These are phyloP conservation scores for Nebria brevicollis DNA, from an alignment of 2,888 invertebrate species.

Conservation along the genomic window DNA sequence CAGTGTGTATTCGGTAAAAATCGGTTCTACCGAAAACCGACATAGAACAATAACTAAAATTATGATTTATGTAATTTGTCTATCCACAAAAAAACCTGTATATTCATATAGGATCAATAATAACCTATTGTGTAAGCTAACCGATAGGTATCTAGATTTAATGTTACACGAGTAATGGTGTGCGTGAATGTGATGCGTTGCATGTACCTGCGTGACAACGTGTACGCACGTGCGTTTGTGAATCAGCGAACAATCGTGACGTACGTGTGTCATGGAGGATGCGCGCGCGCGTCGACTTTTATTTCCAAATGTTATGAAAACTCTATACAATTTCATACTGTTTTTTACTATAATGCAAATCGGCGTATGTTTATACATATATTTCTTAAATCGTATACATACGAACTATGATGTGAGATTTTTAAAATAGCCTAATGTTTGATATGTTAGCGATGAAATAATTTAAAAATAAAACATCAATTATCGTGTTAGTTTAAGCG, in stretches of 20 bases:
- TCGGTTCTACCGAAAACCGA: constrained; percentile 23
- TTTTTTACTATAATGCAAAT: constrained; percentile 46
- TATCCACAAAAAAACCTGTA: constrained; percentile 24
- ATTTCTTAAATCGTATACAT: constrained; percentile 47
- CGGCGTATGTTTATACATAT: constrained; percentile 46
- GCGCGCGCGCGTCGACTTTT: not conserved
- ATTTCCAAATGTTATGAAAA: constrained; percentile 41
- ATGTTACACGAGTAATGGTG: constrained; percentile 25
- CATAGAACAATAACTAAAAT: constrained; percentile 44
- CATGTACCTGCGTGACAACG: not conserved
- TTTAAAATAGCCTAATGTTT: constrained; percentile 45
- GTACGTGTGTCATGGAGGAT: not conserved
- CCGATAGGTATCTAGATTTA: constrained; percentile 42
- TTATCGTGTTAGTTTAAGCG: constrained; percentile 22
- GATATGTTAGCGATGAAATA: constrained; percentile 42
- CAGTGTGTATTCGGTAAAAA: constrained; percentile 28
- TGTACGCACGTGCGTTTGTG: not conserved
- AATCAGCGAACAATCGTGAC: not conserved
- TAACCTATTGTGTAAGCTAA: constrained; percentile 43
- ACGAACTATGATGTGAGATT: constrained; percentile 43
- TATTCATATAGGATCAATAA: constrained; percentile 6
- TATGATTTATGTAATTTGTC: constrained; percentile 40
- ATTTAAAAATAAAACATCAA: not conserved
- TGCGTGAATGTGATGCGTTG: not conserved
- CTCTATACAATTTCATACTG: constrained; percentile 46